A percentile compares a stretch with the other conserved stretches of the same genome.
phyloP scores from a whole-genome alignment of 2,888 invertebrate genomes.

The Bellardia pandia region DNA sequence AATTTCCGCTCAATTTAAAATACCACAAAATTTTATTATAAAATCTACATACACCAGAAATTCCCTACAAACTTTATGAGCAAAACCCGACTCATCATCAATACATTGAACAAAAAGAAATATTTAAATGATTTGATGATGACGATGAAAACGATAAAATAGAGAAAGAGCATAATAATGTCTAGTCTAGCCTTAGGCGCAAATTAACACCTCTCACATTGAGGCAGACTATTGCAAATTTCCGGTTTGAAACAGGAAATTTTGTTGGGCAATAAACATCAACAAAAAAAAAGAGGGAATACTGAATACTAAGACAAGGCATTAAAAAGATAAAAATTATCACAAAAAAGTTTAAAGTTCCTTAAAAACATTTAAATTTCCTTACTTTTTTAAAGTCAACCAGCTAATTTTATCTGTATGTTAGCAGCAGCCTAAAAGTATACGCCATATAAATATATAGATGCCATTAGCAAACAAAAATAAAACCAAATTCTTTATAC shows the following conservation, averaged over 20 bases:
- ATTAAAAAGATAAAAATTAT: background rate
- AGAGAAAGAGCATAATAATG: constrained; percentile 7
- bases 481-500: background rate
- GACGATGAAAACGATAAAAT: background rate
- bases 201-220: constrained; percentile 65
- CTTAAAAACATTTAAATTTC: too few species aligned
- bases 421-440: constrained; percentile 42
- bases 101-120: constrained; percentile 20
- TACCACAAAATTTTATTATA: constrained; percentile 59
- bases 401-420: constrained; percentile 29
- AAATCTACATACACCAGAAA: background rate
- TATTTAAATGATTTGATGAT: constrained; percentile 24
- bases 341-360: background rate
- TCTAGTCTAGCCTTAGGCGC: constrained; percentile 67
- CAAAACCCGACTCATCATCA: constrained; percentile 21
- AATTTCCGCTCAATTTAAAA: constrained; percentile 66
- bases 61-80: constrained; percentile 33
- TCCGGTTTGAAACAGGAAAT: constrained; percentile 67
- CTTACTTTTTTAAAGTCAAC: background rate
- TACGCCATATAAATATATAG: background rate
- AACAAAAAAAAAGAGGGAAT: background rate
- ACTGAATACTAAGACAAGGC: background rate
- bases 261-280: constrained; percentile 46
- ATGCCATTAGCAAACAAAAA: background rate
- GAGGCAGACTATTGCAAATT: constrained; percentile 73